phyloP scores from a whole-genome alignment of 2,797 vertebrate species.

The Pangasius mekongensis region DNA sequence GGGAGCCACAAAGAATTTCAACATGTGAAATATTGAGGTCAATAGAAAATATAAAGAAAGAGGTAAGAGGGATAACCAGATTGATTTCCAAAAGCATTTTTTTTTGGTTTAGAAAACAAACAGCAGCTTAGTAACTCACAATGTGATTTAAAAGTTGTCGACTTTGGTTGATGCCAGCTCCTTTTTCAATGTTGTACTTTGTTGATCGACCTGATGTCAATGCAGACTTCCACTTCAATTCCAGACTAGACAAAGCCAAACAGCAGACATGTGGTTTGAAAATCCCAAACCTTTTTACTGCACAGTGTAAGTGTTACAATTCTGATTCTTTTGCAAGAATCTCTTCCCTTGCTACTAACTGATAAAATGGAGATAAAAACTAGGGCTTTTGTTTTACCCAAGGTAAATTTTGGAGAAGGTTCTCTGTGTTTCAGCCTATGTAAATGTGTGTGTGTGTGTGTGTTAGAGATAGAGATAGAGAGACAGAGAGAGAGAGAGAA shows the following conservation, averaged over 20 bases:
- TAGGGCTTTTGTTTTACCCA: not conserved
- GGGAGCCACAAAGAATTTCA: slow-evolving; percentile 79
- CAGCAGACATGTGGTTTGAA: not conserved
- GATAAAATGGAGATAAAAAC: not conserved
- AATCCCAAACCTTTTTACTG: not conserved
- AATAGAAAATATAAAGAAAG: slow-evolving; percentile 70
- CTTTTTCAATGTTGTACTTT: slow-evolving; percentile 61
- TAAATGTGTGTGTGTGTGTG: not conserved
- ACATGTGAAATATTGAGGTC: slow-evolving; percentile 81
- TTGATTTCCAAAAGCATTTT: slow-evolving; percentile 2
- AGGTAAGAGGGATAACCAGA: slow-evolving; percentile 33
- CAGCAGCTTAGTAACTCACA: slow-evolving; percentile 32
- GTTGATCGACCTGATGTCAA: slow-evolving; percentile 55
- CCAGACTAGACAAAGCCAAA: not conserved
- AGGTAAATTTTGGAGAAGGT: not conserved
- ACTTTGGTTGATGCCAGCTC: slow-evolving; percentile 39
- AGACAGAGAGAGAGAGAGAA: slow-evolving; percentile 44
- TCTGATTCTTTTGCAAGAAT: not conserved
- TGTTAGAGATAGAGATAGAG: slow-evolving; percentile 45
- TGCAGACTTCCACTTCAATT: slow-evolving; percentile 45
- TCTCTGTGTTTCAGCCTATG: not conserved
- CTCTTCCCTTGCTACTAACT: not conserved
- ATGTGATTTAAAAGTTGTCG: slow-evolving; percentile 42
- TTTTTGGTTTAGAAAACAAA: slow-evolving; percentile 60
- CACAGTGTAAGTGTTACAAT: not conserved